These are phyloP conservation scores for Argentina silus DNA, from an alignment of 2,797 vertebrate genomes.

Conservation along the genomic window DNA sequence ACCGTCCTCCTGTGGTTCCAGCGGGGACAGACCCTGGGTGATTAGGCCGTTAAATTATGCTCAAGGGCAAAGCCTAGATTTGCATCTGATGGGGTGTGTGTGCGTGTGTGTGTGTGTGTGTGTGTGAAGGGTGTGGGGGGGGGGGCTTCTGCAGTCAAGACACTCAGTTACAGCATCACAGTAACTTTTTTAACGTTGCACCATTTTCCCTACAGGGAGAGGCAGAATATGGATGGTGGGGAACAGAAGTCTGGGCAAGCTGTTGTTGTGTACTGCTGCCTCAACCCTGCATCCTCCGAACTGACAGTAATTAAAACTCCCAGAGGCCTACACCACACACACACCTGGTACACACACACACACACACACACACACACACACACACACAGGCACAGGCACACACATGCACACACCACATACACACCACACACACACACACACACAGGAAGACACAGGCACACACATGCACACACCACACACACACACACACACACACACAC, in stretches of 20 bases:
- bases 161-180: background rate
- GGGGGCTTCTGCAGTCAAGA: too few species aligned
- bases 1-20: slow-evolving; percentile 52
- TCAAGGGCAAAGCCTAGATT: slow-evolving; percentile 99
- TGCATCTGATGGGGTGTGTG: slow-evolving; percentile 85
- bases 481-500: slow-evolving; percentile 49
- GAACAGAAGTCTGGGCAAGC: slow-evolving; percentile 75
- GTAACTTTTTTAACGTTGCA: slow-evolving; percentile 19
- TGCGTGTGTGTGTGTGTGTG: too few species aligned
- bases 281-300: slow-evolving; percentile 60
- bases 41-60: slow-evolving; percentile 99
- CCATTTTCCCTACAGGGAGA: slow-evolving; percentile 11
- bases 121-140: too few species aligned
- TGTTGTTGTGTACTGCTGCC: slow-evolving; percentile 22
- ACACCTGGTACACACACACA: slow-evolving; percentile 57
- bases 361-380: slow-evolving; percentile 52
- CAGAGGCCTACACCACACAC: slow-evolving; percentile 77
- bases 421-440: slow-evolving; percentile 78
- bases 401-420: slow-evolving; percentile 59
- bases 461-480: slow-evolving; percentile 1
- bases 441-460: slow-evolving; percentile 22
- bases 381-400: slow-evolving; percentile 80
- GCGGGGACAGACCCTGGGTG: slow-evolving; percentile 83
- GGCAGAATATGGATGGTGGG: slow-evolving; percentile 82
- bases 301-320: slow-evolving; percentile 92